Evolutionary conservation across 2,113 vertebrate genomes (phyloP), one percentile per base, ranked within the genome.

Genomic region (Agapornis roseicollis): DNA sequence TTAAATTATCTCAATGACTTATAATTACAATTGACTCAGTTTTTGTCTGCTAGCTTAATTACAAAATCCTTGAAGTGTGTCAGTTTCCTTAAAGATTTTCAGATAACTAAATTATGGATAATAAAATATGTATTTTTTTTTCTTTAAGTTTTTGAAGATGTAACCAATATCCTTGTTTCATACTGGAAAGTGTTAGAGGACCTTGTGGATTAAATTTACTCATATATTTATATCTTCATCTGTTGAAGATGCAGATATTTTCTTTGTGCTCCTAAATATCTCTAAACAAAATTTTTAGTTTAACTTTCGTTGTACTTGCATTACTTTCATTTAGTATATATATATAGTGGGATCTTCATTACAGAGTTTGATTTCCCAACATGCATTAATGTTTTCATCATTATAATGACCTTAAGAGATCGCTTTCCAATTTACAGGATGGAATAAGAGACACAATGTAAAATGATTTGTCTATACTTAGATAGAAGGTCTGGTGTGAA

Each of bases 11-110:
- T 88, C 74, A 63, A 86, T 77, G 70, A 91, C 78, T 96, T 81
- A 89, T 93, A 96, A 91, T 70, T 93, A 58, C 17, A 94, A 69
- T 58, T 77, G 31, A 39, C 41, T 95, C 52, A 3, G 27, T 72
- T 94, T 94, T 91, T 91, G 60, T 80, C 63, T 93, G 14, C 44
- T 80, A 79, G 7, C 19, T 80, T 90, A 96, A 95, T 93, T 94
- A 90, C 2, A 9, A 87, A 80, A 91, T 61, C 47, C 31, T 87
- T 89, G 5, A 29, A 78, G 13, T 37, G 29, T 97, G 73, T 65
- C 77, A 93, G 31, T 74, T 86, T 86, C 82, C 64, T 88, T 80
- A 85, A 79, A 88, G 64, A 91, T 22, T 89, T 84, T 88, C 60
- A 91, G 50, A 80, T 79, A 77, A 52, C n/a, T 81, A 82, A 92